Base-by-base conservation (phyloP, 2,797 vertebrate genomes). In the Chloroceryle inda region DNA sequence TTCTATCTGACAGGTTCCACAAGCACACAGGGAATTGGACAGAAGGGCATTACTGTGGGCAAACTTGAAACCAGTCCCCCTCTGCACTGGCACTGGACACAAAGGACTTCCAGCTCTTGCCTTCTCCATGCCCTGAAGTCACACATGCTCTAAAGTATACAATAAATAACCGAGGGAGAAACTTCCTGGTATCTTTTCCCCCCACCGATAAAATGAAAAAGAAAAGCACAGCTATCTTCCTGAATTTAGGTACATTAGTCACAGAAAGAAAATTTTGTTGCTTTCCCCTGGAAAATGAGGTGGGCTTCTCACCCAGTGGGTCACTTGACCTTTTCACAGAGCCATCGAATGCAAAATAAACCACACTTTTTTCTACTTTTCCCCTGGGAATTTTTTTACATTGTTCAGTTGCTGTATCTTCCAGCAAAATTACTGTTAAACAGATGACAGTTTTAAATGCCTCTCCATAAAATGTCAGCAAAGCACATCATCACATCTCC, bases 361-460 rank as follows among this genome's bases (percentile, higher is more conserved):
- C 37, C 45, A 75, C 42, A 21, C 1, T 89, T 79, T 56, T 44
- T 71, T 85, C 18, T 80, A 13, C 40, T 80, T 83, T 81, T 7
- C 40, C 63, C 74, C 26, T 64, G 61, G 40, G 23, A 49, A 18
- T 19, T 68, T 93, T 23, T 64, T 93, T 91, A 55, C 38, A 19
- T 50, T 71, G 38, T 83, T 92, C 44, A 38, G 31, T 91, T 79
- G 52, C 23, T 93, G 19, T 92, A 88, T 91, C 81, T 96, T 95
- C 79, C 88, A 95, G 95, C 68, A 96, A 95, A 97, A 95, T 76
- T 79, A 62, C 80, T 55, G 78, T 79, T 97, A 96, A 97, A 91
- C 80, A 97, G 71, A 90, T 80, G 95, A 95, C 80, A 94, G 72
- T 58, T 92, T 75, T 85, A 75, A 95, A 91, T 58, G 33, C 33